Evolutionary conservation across 1,140 invertebrate species (phyloP), one percentile per base, ranked within the genome.

Genomic region (Metaphire vulgaris): DNA sequence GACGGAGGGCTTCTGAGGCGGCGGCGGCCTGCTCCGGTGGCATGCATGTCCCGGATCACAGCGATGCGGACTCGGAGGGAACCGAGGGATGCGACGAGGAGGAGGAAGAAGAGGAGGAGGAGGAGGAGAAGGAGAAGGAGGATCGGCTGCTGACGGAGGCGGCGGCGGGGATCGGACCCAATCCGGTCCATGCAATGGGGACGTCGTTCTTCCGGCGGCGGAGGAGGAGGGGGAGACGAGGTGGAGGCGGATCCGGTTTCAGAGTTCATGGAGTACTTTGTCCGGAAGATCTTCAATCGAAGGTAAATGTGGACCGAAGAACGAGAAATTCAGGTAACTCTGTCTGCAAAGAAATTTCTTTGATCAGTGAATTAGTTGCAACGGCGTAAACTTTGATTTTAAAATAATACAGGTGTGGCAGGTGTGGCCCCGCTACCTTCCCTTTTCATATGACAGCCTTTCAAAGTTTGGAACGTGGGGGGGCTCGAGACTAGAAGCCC

Each of bases 51-150:
- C 41, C 41, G 41, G 41, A 56, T 6, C 41, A 21, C 21, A 56
- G 41, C n/a, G 72, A 73, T 41, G 72, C 32, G 28, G 72, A 73
- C 28, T 73, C 72, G 14, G 72, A 73, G n/a, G 72, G 72, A 33
- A 73, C 72, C 12, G 72, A 73, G 30, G 72, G 72, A 6, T 73
- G 72, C 72, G 72, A 73, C 41, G 72, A 73, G 1, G n/a, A 34
- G n/a, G 26, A n/a, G 33, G 33, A 71, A 12, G 72, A 72, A 28
- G 72, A 73, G 28, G 72, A 41, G 2, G 21, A 73, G 14, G 33
- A 73, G 0, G 41, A 73, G 16, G 32, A 31, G 28, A 41, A 32
- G 21, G 67, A 69, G 28, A 56, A n/a, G n/a, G n/a, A n/a, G n/a
- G n/a, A n/a, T n/a, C n/a, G n/a, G n/a, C n/a, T n/a, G n/a, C 41